Conservation (phyloP, 2,797 vertebrate genomes). For the Danio aesculapii region DNA sequence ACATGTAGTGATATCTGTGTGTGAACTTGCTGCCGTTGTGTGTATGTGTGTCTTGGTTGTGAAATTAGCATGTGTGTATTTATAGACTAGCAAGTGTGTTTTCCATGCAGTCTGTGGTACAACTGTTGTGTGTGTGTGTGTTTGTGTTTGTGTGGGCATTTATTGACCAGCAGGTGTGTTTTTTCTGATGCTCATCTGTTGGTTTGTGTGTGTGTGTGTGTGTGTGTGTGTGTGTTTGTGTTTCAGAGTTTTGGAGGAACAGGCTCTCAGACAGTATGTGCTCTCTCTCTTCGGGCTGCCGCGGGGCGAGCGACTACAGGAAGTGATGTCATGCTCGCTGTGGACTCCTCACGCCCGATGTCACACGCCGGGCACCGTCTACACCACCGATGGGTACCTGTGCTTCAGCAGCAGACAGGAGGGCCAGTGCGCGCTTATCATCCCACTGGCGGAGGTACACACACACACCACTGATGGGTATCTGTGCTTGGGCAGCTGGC, state of each 20-base stretch:
- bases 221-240: conserved; percentile 5
- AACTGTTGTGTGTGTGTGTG: no score
- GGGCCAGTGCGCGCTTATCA: conserved; percentile 86
- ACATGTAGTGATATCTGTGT: no score
- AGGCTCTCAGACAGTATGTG: conserved; percentile 90
- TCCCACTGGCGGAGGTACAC: conserved; percentile 92
- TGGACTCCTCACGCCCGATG: conserved; percentile 95
- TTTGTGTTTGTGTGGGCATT: no score
- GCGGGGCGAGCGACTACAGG: conserved; percentile 83
- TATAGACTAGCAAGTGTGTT: no score
- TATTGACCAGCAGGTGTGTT: no score
- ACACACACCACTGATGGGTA: background rate
- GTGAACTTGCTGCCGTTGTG: no score
- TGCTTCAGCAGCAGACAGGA: conserved; percentile 93
- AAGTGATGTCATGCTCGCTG: conserved; percentile 85
- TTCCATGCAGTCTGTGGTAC: no score
- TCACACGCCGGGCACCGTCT: conserved; percentile 89
- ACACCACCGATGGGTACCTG: conserved; percentile 89
- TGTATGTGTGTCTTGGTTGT: no score
- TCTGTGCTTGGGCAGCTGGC: no score
- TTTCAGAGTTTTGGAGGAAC: conserved; percentile 89
- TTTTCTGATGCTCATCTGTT: no score
- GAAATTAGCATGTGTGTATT: no score
- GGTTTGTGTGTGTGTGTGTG: no score
- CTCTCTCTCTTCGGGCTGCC: conserved; percentile 92